A percentile compares a stretch with the other conserved stretches of the same genome.
These are phyloP conservation scores for Alca torda DNA, from an alignment of 2,797 vertebrate genomes.

Conservation along the genomic window DNA sequence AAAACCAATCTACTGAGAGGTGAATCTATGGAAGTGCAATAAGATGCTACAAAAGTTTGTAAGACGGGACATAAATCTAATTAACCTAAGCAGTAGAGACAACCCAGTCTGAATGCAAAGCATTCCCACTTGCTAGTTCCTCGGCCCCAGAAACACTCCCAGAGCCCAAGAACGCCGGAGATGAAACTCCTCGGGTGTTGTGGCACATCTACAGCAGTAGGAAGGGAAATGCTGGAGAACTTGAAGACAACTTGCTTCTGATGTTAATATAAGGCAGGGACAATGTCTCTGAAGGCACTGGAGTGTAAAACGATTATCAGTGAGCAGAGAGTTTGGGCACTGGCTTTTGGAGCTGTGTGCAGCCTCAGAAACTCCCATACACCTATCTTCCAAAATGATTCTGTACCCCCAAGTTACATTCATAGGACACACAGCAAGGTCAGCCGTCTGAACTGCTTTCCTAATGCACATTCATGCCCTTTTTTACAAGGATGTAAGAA, in stretches of 20 bases:
- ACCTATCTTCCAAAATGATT: neutral
- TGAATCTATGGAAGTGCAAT: neutral
- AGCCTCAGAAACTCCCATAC: neutral
- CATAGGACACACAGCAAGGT: neutral
- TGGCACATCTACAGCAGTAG: neutral
- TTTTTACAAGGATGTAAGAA: neutral
- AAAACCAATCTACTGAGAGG: neutral
- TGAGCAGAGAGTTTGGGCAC: neutral
- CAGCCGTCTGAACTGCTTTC: neutral
- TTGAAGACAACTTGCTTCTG: neutral
- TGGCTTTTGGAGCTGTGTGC: neutral
- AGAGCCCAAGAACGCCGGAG: neutral
- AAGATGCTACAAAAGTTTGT: neutral
- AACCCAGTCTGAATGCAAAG: neutral
- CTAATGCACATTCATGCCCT: accelerated
- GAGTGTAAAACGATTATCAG: neutral
- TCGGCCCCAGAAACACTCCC: neutral
- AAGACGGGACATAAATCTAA: neutral
- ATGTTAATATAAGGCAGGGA: neutral
- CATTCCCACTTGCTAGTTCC: neutral
- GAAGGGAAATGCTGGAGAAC: neutral
- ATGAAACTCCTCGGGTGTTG: neutral
- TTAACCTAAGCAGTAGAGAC: neutral
- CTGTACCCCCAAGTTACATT: too few relatives aligned
- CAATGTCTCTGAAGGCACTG: neutral